A percentile compares a stretch with the other conserved stretches of the same genome.
Evolutionary conservation across 64 coral and sea anemone species (phyloP).

Genomic region (Montipora foliosa): DNA sequence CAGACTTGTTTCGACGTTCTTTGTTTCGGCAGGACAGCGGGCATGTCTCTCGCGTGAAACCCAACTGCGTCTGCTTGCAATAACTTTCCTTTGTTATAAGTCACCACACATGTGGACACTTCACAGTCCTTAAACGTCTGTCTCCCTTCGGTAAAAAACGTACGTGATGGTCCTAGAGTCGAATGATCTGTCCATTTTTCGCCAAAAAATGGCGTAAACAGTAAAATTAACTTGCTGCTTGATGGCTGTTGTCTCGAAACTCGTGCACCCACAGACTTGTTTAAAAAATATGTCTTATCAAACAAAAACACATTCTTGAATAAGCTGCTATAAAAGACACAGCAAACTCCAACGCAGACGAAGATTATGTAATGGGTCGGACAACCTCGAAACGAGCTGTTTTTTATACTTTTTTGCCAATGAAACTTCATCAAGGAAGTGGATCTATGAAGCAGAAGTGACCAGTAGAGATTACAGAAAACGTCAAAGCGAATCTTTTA

Average conservation of each 20-base stretch:
- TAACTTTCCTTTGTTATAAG: conserved; percentile 36
- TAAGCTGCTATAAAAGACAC: conserved; percentile 7
- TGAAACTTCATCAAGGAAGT: background rate
- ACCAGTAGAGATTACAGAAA: background rate
- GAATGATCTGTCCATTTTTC: conserved; percentile 24
- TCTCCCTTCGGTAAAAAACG: background rate
- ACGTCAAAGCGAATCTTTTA: too few relatives aligned
- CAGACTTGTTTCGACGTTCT: conserved; percentile 42
- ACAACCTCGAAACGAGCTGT: background rate
- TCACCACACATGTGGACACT: conserved; percentile 39
- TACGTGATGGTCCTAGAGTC: background rate
- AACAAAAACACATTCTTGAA: conserved; percentile 18
- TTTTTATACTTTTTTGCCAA: background rate
- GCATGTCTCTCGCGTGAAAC: conserved; percentile 67
- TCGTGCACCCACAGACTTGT: background rate
- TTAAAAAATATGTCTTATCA: conserved; percentile 8
- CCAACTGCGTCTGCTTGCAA: conserved; percentile 59
- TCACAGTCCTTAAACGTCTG: conserved; percentile 36
- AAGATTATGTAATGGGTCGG: background rate
- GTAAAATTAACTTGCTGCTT: conserved; percentile 46
- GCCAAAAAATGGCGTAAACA: conserved; percentile 74
- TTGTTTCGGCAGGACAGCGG: background rate
- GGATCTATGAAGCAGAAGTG: background rate
- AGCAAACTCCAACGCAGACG: background rate
- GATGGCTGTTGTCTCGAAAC: conserved; percentile 2